These are phyloP conservation scores for Scotopteryx bipunctaria DNA, from an alignment of 2,888 invertebrate genomes.

Conservation along the genomic window DNA sequence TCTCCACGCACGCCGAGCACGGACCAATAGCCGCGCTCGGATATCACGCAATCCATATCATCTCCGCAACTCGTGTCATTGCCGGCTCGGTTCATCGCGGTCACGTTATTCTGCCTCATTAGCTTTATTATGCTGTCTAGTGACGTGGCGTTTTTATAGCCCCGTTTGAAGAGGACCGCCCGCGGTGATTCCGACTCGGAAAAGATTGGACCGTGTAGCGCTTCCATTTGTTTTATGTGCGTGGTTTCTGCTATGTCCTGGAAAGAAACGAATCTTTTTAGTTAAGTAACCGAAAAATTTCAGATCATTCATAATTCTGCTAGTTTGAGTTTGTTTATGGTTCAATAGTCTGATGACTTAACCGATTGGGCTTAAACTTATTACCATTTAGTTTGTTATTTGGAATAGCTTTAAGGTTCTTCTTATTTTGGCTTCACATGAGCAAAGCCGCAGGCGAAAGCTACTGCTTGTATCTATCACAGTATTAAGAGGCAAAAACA, in stretches of 20 bases:
- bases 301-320: too few relatives aligned
- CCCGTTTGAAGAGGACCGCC: conserved; percentile 63
- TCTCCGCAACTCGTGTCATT: conserved; percentile 50
- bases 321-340: too few relatives aligned
- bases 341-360: too few relatives aligned
- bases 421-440: too few relatives aligned
- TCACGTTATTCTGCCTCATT: conserved; percentile 72
- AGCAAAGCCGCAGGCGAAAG: too few relatives aligned
- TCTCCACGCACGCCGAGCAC: conserved; percentile 70
- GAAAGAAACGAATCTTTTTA: conserved; percentile 21
- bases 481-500: too few relatives aligned
- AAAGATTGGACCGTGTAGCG: conserved; percentile 60
- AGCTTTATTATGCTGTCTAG: conserved; percentile 63
- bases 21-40: conserved; percentile 59
- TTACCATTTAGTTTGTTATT: too few relatives aligned
- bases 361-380: too few relatives aligned
- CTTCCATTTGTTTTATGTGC: conserved; percentile 63
- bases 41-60: conserved; percentile 55
- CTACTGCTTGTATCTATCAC: too few relatives aligned
- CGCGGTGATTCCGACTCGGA: conserved; percentile 67
- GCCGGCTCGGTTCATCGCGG: conserved; percentile 53
- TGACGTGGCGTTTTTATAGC: conserved; percentile 68
- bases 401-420: too few relatives aligned
- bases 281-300: too few relatives aligned
- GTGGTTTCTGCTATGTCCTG: conserved; percentile 70